Percentiles rank a stretch among this genome's conserved stretches.
These are phyloP conservation scores for Agrilus mali DNA, from an alignment of 2,888 invertebrate genomes.

Conservation along the genomic window DNA sequence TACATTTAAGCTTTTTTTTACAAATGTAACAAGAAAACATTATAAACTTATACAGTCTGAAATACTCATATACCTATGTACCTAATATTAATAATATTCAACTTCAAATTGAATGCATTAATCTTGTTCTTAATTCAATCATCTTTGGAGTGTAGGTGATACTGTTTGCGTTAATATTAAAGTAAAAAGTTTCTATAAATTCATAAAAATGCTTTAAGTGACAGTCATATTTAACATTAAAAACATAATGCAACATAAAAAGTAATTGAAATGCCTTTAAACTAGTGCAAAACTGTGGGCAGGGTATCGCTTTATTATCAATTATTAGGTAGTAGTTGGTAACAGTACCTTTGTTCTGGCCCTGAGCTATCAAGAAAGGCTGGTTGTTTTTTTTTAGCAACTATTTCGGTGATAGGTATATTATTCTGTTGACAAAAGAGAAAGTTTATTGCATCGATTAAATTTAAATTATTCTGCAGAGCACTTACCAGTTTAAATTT, in stretches of 20 bases:
- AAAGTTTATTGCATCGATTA: no score
- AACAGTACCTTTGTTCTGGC: not conserved
- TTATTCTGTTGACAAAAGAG: no score
- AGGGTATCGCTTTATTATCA: not conserved
- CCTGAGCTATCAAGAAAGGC: not conserved
- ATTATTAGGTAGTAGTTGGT: not conserved
- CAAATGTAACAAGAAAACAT: not conserved
- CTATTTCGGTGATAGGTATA: no score
- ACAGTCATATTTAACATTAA: not conserved
- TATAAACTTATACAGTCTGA: not conserved
- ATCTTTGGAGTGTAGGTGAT: not conserved
- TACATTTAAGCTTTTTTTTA: not conserved
- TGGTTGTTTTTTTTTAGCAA: not conserved
- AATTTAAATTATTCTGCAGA: no score
- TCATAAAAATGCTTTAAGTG: not conserved
- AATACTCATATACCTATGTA: no score
- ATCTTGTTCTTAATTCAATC: slow-evolving; percentile 1
- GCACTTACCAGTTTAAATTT: no score
- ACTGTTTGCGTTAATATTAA: not conserved
- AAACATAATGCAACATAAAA: not conserved
- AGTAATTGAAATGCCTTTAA: not conserved
- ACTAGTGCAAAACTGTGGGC: not conserved
- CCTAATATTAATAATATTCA: not conserved
- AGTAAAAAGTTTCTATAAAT: not conserved
- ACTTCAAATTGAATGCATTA: not conserved